These are phyloP conservation scores for Lycaon pictus DNA, from an alignment of 2,113 vertebrate genomes.

Conservation along the genomic window DNA sequence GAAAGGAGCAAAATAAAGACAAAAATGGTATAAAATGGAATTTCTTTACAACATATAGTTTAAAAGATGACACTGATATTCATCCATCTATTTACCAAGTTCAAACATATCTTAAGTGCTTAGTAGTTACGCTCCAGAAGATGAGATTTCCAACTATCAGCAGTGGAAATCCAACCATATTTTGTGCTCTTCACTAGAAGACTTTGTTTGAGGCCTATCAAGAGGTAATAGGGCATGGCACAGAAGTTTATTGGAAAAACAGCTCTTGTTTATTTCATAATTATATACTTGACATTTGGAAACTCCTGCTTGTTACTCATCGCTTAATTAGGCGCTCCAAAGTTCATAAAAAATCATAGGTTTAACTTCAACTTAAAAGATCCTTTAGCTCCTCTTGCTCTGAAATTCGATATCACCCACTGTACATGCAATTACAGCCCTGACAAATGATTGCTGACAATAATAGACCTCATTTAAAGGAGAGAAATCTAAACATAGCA, in stretches of 20 bases:
- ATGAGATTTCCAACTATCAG: neutral
- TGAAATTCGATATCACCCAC: constrained; percentile 48
- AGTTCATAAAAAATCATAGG: constrained; percentile 80
- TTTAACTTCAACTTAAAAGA: constrained; percentile 74
- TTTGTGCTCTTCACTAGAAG: neutral
- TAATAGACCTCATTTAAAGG: constrained; percentile 68
- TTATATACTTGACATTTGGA: constrained; percentile 77
- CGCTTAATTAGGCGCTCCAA: constrained; percentile 75
- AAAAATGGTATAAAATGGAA: neutral
- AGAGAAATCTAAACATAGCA: constrained; percentile 57
- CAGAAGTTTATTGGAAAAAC: constrained; percentile 66
- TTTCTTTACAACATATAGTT: constrained; percentile 1
- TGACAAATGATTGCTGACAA: constrained; percentile 43
- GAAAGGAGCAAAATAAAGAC: constrained; percentile 16
- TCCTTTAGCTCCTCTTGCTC: constrained; percentile 50
- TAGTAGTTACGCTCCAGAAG: neutral
- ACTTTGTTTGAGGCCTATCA: neutral
- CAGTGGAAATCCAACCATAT: constrained; percentile 5
- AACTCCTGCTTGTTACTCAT: constrained; percentile 73
- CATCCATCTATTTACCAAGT: neutral
- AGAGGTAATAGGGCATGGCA: neutral
- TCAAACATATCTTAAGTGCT: neutral
- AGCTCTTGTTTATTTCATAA: constrained; percentile 77
- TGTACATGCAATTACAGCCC: constrained; percentile 29
- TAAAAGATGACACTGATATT: constrained; percentile 13